A percentile compares a stretch with the other conserved stretches of the same genome.
phyloP scores from a whole-genome alignment of 2,888 invertebrate species.

The Xestoiulus laeticollis region DNA sequence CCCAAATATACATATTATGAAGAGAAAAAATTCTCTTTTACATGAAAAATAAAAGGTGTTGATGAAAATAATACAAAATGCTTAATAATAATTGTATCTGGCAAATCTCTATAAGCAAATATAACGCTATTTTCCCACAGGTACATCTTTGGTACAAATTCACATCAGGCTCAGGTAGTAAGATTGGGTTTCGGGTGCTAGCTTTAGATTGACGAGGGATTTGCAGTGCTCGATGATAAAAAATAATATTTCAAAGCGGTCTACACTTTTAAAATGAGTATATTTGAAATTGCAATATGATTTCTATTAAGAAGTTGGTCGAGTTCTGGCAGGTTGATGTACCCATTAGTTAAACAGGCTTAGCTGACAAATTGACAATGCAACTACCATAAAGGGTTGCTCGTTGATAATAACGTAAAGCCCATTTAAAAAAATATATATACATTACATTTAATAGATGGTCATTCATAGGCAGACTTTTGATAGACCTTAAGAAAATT shows the following conservation, averaged over 20 bases:
- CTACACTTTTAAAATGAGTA: neutral
- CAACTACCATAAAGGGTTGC: constrained; percentile 1
- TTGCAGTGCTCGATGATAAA: neutral
- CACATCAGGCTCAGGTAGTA: constrained; percentile 23
- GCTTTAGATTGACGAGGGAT: neutral
- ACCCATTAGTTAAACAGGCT: constrained; percentile 14
- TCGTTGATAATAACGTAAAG: neutral
- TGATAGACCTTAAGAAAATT: too few relatives aligned
- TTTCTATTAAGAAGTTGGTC: constrained; percentile 38
- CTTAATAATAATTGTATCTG: constrained; percentile 32
- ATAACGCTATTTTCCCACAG: constrained; percentile 24
- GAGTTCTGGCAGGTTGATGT: constrained; percentile 36
- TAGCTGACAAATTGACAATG: neutral
- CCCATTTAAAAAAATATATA: neutral
- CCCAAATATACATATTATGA: constrained; percentile 23
- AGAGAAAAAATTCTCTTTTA: neutral
- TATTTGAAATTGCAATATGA: neutral
- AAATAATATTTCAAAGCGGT: neutral
- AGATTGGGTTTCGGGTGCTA: neutral
- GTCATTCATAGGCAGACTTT: too few relatives aligned
- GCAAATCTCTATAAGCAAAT: constrained; percentile 20
- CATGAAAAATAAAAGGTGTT: constrained; percentile 7
- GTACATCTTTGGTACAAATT: constrained; percentile 43
- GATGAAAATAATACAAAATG: constrained; percentile 40
- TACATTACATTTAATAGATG: neutral